Percentiles rank a stretch among this genome's conserved stretches.
Conservation (phyloP, 37 sponge, comb jelly and placozoan genomes). For the Beroe forskalii region DNA sequence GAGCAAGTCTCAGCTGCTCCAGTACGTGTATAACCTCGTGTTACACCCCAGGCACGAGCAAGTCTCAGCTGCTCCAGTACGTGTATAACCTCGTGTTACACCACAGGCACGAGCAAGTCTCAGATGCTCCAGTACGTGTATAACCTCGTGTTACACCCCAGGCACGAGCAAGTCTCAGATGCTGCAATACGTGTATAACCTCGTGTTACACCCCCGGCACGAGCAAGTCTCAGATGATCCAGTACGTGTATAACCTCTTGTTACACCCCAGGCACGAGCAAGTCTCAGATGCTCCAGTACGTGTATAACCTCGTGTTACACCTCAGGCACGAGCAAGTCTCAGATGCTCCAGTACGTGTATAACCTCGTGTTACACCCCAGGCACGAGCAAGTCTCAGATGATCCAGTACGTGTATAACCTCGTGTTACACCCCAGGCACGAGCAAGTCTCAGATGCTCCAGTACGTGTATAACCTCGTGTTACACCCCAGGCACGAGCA, state of each 20-base stretch:
- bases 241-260: slow-evolving; percentile 92
- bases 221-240: slow-evolving; percentile 95
- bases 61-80: slow-evolving; percentile 97
- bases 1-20: slow-evolving; percentile 96
- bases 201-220: slow-evolving; percentile 97
- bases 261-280: slow-evolving; percentile 81
- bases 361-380: slow-evolving; percentile 18
- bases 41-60: slow-evolving; percentile 85
- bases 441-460: slow-evolving; percentile 96
- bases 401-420: slow-evolving; percentile 90
- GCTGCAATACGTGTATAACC: slow-evolving; percentile 90
- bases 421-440: slow-evolving; percentile 82
- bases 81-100: slow-evolving; percentile 73
- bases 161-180: slow-evolving; percentile 97
- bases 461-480: slow-evolving; percentile 81
- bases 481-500: slow-evolving; percentile 74
- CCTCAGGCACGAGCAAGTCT: slow-evolving; percentile 86
- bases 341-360: slow-evolving; percentile 97
- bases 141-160: slow-evolving; percentile 70
- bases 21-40: slow-evolving; percentile 94
- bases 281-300: slow-evolving; percentile 97
- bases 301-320: slow-evolving; percentile 88
- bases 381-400: slow-evolving; percentile 97
- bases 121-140: slow-evolving; percentile 97
- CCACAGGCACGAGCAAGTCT: slow-evolving; percentile 86